Evolutionary conservation across 2,888 invertebrate species (phyloP), one percentile per base, ranked within the genome.

Genomic region (Punctoribates punctum): DNA sequence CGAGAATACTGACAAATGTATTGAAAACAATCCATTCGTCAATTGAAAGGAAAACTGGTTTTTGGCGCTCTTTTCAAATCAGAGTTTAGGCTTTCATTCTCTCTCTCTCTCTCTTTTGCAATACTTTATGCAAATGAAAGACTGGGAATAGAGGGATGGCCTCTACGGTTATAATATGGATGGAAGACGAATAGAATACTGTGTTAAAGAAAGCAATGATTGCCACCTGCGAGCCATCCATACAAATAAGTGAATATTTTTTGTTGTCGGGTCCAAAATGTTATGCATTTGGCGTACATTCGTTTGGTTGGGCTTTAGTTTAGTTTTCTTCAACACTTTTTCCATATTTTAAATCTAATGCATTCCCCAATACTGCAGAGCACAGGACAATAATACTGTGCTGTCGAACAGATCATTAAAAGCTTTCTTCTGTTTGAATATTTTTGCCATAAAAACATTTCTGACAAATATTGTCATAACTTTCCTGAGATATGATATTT

Each of bases 61-160:
- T n/a, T n/a, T n/a, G n/a, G n/a, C n/a, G n/a, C n/a, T n/a, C n/a
- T n/a, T n/a, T n/a, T n/a, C n/a, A n/a, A n/a, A n/a, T n/a, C n/a
- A n/a, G n/a, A n/a, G n/a, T n/a, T n/a, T n/a, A n/a, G n/a, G n/a
- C n/a, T n/a, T n/a, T n/a, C n/a, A n/a, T 17, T 25, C 17, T 27
- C 23, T 25, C 25, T 57, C 11, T 51, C 11, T 51, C 42, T 67
- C 13, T 67, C 4, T 67, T 67, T 70, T 34, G 23, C 38, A 70
- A 46, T 70, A 70, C 46, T 70, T 70, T 70, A 70, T 70, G 70
- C 46, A 70, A 70, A 70, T 70, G 13, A 70, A 23, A 23, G 46
- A 70, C 23, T 70, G 46, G 23, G 38, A 46, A 20, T 13, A 65
- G 6, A 27, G 20, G 65, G 20, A 57, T n/a, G 11, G 57, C 1